phyloP scores from a whole-genome alignment of 2,888 invertebrate genomes.

The Phyto melanocephala region DNA sequence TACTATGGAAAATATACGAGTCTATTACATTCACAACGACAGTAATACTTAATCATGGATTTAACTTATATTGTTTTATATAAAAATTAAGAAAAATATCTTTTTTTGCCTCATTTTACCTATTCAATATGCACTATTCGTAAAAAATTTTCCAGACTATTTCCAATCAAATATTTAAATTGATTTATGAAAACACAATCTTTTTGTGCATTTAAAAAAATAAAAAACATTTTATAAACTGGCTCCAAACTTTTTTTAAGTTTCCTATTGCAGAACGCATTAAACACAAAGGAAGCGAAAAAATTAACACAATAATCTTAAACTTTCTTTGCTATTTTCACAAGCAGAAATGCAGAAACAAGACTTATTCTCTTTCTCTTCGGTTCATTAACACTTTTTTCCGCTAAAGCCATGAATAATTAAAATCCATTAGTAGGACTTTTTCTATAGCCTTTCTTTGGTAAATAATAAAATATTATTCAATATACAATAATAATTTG shows the following conservation, averaged over 20 bases:
- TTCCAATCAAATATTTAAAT: slow-evolving; percentile 57
- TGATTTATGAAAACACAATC: slow-evolving; percentile 33
- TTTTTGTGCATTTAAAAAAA: neutral
- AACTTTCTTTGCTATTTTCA: slow-evolving; percentile 1
- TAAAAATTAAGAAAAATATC: too few species aligned
- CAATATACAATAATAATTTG: slow-evolving; percentile 38
- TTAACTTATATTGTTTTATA: too few species aligned
- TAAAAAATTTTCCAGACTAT: slow-evolving; percentile 38
- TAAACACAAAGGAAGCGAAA: neutral
- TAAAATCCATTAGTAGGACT: slow-evolving; percentile 59
- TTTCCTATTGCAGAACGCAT: neutral
- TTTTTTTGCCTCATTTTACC: neutral
- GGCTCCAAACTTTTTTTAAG: neutral
- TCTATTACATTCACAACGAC: too few species aligned
- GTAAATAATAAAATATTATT: slow-evolving; percentile 30
- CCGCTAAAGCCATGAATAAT: slow-evolving; percentile 52
- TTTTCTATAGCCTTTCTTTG: neutral
- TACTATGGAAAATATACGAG: too few species aligned
- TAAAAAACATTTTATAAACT: neutral
- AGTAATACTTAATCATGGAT: too few species aligned
- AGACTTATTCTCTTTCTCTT: neutral
- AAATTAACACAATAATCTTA: slow-evolving; percentile 17
- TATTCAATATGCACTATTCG: neutral
- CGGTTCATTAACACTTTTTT: slow-evolving; percentile 51
- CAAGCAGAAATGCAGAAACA: neutral